phyloP scores from a whole-genome alignment of 2,797 vertebrate genomes.

The Argya squamiceps region DNA sequence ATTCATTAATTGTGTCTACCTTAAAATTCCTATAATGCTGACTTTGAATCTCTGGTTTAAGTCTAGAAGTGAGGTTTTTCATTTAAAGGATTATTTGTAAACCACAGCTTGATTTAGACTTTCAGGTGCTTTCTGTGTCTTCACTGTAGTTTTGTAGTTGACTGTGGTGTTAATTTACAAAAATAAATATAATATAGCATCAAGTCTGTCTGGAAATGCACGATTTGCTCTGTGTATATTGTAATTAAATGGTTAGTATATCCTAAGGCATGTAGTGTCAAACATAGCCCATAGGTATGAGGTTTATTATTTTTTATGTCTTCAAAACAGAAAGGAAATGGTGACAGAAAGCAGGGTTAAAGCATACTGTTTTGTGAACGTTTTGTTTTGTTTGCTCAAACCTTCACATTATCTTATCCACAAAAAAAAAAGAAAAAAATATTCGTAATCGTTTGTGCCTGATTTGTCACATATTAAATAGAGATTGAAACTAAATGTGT shows the following conservation, averaged over 20 bases:
- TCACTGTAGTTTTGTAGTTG: slow-evolving; percentile 75
- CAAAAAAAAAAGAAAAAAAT: slow-evolving; percentile 64
- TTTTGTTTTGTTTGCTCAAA: slow-evolving; percentile 75
- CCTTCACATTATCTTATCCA: slow-evolving; percentile 75
- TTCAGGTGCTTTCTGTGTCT: slow-evolving; percentile 73
- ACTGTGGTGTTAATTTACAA: slow-evolving; percentile 73
- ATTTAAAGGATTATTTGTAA: slow-evolving; percentile 75
- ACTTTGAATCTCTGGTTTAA: slow-evolving; percentile 76
- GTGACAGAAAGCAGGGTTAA: slow-evolving; percentile 73
- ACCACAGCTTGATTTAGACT: slow-evolving; percentile 74
- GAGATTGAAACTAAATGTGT: slow-evolving; percentile 46
- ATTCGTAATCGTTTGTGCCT: slow-evolving; percentile 88
- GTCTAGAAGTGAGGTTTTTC: slow-evolving; percentile 73
- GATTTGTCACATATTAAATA: slow-evolving; percentile 77
- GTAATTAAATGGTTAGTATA: slow-evolving; percentile 74
- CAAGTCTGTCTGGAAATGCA: slow-evolving; percentile 74
- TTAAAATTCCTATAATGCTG: slow-evolving; percentile 76
- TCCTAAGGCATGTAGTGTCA: slow-evolving; percentile 88
- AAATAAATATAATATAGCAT: slow-evolving; percentile 75
- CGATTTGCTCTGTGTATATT: slow-evolving; percentile 75
- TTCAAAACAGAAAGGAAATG: slow-evolving; percentile 48
- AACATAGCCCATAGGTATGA: slow-evolving; percentile 73
- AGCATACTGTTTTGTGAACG: slow-evolving; percentile 86
- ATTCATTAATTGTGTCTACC: slow-evolving; percentile 71
- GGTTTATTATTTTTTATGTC: slow-evolving; percentile 69